A percentile compares a stretch with the other conserved stretches of the same genome.
Conservation (phyloP, 2,113 vertebrate genomes). For the Mus pahari region DNA sequence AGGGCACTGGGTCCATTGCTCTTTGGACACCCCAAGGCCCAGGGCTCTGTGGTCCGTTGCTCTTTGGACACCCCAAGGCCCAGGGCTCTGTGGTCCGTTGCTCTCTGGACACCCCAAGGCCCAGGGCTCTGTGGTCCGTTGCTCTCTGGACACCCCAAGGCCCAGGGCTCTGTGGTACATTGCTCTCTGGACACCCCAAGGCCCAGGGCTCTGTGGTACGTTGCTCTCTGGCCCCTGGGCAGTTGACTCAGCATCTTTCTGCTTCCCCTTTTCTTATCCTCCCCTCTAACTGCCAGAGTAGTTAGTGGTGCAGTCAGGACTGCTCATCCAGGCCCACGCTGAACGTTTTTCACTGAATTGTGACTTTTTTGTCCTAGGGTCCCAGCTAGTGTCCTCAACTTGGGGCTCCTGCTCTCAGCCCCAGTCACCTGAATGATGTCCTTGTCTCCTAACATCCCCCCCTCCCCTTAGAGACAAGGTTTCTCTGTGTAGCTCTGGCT, state of each 20-base stretch:
- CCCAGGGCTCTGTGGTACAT: neutral
- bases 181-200: constrained; percentile 15
- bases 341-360: neutral
- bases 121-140: neutral
- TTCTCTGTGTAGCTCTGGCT: neutral
- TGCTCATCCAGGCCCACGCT: neutral
- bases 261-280: constrained; percentile 69
- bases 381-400: neutral
- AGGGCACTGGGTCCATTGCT: too few relatives aligned
- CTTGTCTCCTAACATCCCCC: neutral
- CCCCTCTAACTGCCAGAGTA: neutral
- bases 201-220: neutral
- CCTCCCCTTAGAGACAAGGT: neutral
- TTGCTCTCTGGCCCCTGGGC: constrained; percentile 28
- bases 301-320: neutral
- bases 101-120: constrained; percentile 7
- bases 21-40: too few relatives aligned
- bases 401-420: neutral
- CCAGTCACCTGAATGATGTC: neutral
- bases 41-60: too few relatives aligned
- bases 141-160: constrained; percentile 9
- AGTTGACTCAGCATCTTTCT: constrained; percentile 54
- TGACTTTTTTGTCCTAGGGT: neutral
- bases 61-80: neutral
- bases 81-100: neutral